Evolutionary conservation across 2,797 vertebrate species (phyloP), one percentile per base, ranked within the genome.

Genomic region (Cichlasoma orientale): DNA sequence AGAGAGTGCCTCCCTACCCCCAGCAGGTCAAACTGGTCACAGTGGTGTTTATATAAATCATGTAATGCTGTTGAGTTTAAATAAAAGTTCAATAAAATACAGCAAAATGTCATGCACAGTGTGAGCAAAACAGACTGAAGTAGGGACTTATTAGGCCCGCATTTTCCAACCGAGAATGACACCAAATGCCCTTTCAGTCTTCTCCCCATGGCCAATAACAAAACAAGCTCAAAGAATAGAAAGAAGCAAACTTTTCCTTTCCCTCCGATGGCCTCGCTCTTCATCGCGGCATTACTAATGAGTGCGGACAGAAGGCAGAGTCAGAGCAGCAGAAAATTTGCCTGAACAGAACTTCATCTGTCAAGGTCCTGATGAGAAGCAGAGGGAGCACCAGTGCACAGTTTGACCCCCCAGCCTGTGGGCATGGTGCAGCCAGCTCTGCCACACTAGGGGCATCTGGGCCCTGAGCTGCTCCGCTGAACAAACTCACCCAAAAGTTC

Each of bases 281-380:
- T 93, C 90, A 93, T 90, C 56, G 1, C 82, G 71, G 85, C 86
- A 80, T 82, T 41, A 79, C 86, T 93, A 92, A 94, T 86, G 85
- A 93, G 84, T 57, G 70, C 25, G 27, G 91, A 94, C 93, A 94
- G 95, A 93, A 93, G 94, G 95, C 93, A 86, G 90, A 92, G 82
- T 89, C 91, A 93, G 79, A 87, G 91, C 88, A 86, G 94, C 91
- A 93, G 94, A 95, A 95, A 93, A 95, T 95, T 90, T 92, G 90
- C 93, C 94, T 94, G 81, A 86, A 87, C 90, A 79, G 88, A 79
- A 88, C 87, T 85, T 94, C 95, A 94, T 95, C 95, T 95, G 94
- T 93, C 91, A 92, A 70, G 74, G 91, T 79, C 81, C 87, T 93
- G 93, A 93, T 89, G 88, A 90, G 88, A 90, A 86, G 82, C 88